These are phyloP conservation scores for Champsocephalus esox DNA, from an alignment of 2,797 vertebrate species.

Conservation along the genomic window DNA sequence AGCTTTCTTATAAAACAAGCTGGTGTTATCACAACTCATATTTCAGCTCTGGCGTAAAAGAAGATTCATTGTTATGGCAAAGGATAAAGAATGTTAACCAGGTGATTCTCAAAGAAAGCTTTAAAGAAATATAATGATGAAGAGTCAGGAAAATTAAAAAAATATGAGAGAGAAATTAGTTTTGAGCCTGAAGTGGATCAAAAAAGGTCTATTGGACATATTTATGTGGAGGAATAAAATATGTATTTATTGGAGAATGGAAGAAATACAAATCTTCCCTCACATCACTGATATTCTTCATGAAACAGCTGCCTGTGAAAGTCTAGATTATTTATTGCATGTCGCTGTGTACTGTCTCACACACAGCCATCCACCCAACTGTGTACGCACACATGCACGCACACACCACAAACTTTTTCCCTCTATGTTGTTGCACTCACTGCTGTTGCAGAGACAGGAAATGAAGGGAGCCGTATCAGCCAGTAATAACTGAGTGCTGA, in stretches of 20 bases:
- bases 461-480: constrained; percentile 75
- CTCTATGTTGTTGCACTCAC: constrained; percentile 41
- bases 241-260: constrained; percentile 19
- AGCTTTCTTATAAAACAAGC: constrained; percentile 49
- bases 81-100: constrained; percentile 17
- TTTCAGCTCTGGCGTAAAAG: constrained; percentile 9
- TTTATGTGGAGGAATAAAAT: constrained; percentile 16
- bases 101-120: background rate
- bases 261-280: constrained; percentile 28
- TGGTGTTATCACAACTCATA: constrained; percentile 59
- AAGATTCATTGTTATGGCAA: constrained; percentile 16
- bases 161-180: background rate
- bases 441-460: constrained; percentile 69
- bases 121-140: background rate
- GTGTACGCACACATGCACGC: background rate
- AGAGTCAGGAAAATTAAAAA: background rate
- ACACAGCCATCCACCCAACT: constrained; percentile 25
- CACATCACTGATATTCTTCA: constrained; percentile 29
- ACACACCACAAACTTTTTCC: constrained; percentile 11
- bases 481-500: constrained; percentile 70
- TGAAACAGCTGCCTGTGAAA: constrained; percentile 41
- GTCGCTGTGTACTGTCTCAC: constrained; percentile 55
- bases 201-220: background rate
- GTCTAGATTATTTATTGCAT: constrained; percentile 50
- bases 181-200: background rate